These are phyloP conservation scores for Rosalia funebris DNA, from an alignment of 2,888 invertebrate genomes.

Conservation along the genomic window DNA sequence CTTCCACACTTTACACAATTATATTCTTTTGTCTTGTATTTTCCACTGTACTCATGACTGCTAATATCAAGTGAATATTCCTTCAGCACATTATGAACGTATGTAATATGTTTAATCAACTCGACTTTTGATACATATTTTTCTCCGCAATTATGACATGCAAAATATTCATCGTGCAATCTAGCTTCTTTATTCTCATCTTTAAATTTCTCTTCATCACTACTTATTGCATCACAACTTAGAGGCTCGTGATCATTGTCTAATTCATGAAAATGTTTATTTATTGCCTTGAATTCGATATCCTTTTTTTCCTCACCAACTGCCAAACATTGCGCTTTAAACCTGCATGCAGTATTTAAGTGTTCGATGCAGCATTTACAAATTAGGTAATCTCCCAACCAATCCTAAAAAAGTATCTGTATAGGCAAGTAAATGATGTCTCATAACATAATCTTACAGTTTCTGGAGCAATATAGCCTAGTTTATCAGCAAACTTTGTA, in stretches of 20 bases:
- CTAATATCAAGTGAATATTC: slow-evolving; percentile 2
- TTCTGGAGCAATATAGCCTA: slow-evolving; percentile 41
- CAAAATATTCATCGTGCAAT: slow-evolving; percentile 25
- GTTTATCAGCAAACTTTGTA: slow-evolving; percentile 34
- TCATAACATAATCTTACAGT: slow-evolving; percentile 35
- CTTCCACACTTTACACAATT: slow-evolving; percentile 37
- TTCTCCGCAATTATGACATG: slow-evolving; percentile 42
- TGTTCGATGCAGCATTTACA: slow-evolving; percentile 40
- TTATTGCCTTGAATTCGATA: slow-evolving; percentile 22
- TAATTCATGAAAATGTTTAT: slow-evolving; percentile 26
- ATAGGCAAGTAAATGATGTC: background rate
- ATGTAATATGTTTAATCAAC: slow-evolving; percentile 37
- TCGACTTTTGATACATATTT: slow-evolving; percentile 38
- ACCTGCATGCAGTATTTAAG: slow-evolving; percentile 39
- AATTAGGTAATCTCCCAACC: slow-evolving; percentile 39
- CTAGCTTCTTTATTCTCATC: background rate
- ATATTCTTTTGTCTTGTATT: slow-evolving; percentile 31
- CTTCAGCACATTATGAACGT: slow-evolving; percentile 17
- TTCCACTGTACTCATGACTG: slow-evolving; percentile 25
- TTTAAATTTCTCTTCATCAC: slow-evolving; percentile 17
- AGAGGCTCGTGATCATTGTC: slow-evolving; percentile 26
- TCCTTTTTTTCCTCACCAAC: background rate
- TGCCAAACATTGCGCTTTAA: slow-evolving; percentile 40
- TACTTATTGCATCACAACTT: slow-evolving; percentile 18
- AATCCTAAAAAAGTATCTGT: slow-evolving; percentile 43